A percentile compares a stretch with the other conserved stretches of the same genome.
phyloP scores from a whole-genome alignment of 2,797 vertebrate species.

The Rhinatrema bivittatum region DNA sequence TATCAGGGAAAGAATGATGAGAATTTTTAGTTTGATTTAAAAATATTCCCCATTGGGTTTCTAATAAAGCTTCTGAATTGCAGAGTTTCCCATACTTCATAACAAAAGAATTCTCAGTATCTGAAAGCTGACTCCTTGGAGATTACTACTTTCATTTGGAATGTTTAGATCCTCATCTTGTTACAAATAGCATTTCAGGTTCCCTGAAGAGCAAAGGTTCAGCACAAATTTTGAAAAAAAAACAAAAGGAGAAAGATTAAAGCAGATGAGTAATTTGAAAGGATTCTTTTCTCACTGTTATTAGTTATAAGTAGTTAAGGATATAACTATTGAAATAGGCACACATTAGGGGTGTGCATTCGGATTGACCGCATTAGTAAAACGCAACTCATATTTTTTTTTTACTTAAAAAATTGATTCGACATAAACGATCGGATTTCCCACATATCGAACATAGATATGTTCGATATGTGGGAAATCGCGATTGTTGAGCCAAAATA shows the following conservation, averaged over 20 bases:
- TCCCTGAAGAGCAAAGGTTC: constrained; percentile 22
- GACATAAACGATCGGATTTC: too few relatives aligned
- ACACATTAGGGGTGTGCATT: too few relatives aligned
- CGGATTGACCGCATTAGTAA: too few relatives aligned
- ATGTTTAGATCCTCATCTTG: constrained; percentile 7
- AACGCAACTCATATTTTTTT: too few relatives aligned
- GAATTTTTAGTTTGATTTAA: neutral
- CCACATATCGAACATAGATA: too few relatives aligned
- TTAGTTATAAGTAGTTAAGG: neutral
- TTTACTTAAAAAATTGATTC: too few relatives aligned
- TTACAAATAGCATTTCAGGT: constrained; percentile 16
- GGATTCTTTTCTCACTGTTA: neutral
- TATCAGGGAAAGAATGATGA: neutral
- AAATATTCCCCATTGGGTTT: neutral
- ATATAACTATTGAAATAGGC: too few relatives aligned
- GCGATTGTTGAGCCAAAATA: too few relatives aligned
- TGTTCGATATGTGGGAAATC: too few relatives aligned
- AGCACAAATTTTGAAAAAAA: constrained; percentile 15
- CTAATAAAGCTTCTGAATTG: constrained; percentile 8
- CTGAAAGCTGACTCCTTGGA: constrained; percentile 8
- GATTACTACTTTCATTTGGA: constrained; percentile 7
- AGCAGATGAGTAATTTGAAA: neutral
- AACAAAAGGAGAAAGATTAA: neutral
- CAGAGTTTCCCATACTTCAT: neutral
- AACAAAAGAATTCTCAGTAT: neutral